phyloP scores from a whole-genome alignment of 1,140 invertebrate genomes.

The Wasmannia auropunctata region DNA sequence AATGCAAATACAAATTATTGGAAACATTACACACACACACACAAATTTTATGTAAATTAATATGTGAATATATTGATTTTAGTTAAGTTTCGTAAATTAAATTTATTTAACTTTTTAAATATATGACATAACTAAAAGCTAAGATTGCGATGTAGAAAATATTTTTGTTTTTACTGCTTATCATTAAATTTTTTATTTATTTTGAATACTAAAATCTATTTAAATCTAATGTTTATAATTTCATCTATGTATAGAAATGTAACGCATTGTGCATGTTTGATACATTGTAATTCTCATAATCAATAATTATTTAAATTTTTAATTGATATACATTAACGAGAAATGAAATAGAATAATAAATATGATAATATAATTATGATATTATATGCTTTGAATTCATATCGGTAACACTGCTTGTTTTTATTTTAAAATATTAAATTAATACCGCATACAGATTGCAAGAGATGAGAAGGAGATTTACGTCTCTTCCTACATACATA shows the following conservation, averaged over 20 bases:
- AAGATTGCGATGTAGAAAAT: neutral
- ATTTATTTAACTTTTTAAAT: neutral
- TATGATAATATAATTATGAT: neutral
- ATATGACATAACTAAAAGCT: neutral
- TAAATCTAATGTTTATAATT: neutral
- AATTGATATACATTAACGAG: neutral
- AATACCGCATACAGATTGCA: neutral
- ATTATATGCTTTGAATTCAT: neutral
- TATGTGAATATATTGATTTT: neutral
- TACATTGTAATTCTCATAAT: neutral
- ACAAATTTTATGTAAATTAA: conserved; percentile 3
- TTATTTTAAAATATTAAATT: neutral
- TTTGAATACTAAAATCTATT: conserved; percentile 8
- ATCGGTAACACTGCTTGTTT: neutral
- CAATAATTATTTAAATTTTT: neutral
- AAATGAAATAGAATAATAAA: neutral
- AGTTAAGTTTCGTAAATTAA: neutral
- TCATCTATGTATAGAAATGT: neutral
- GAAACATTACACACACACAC: too few species aligned
- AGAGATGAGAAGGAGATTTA: neutral
- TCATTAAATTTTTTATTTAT: neutral
- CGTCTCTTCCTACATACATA: neutral
- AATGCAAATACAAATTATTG: neutral
- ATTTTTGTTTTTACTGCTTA: neutral
- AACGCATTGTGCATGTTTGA: neutral